phyloP scores from a whole-genome alignment of 2,888 invertebrate species.

The Formica aserva region DNA sequence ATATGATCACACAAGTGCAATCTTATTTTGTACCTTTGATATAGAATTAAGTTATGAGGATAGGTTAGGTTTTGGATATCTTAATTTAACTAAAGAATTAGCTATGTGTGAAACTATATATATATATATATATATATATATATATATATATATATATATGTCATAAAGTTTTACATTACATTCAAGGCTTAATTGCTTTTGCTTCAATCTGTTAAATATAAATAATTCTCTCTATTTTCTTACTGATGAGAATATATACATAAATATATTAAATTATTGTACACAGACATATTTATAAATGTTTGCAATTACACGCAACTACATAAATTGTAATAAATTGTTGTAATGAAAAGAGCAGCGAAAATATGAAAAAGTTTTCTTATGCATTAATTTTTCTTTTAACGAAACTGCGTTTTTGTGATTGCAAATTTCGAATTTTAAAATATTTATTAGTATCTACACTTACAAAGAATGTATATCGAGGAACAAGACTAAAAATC shows the following conservation, averaged over 20 bases:
- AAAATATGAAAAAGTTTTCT: neutral
- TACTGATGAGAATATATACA: neutral
- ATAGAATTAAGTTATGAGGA: slow-evolving; percentile 21
- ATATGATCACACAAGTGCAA: slow-evolving; percentile 50
- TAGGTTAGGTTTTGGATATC: neutral
- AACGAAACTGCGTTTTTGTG: slow-evolving; percentile 32
- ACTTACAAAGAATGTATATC: slow-evolving; percentile 30
- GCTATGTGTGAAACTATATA: neutral
- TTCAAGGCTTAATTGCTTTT: slow-evolving; percentile 16
- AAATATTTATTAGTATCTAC: slow-evolving; percentile 21
- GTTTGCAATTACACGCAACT: slow-evolving; percentile 10
- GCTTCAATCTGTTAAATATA: slow-evolving; percentile 11
- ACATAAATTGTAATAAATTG: neutral
- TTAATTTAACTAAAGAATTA: neutral
- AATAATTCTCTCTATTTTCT: slow-evolving; percentile 31
- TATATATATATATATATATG: neutral
- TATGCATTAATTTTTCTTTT: slow-evolving; percentile 10
- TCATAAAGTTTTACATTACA: slow-evolving; percentile 10
- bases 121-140: neutral
- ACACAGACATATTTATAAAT: slow-evolving; percentile 40
- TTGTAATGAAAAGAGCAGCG: neutral
- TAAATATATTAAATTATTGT: slow-evolving; percentile 30
- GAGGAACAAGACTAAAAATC: slow-evolving; percentile 43
- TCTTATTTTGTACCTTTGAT: slow-evolving; percentile 53
- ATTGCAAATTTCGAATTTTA: slow-evolving; percentile 21